phyloP scores from a whole-genome alignment of 2,113 vertebrate species.

The Brachyhypopomus occidentalis region DNA sequence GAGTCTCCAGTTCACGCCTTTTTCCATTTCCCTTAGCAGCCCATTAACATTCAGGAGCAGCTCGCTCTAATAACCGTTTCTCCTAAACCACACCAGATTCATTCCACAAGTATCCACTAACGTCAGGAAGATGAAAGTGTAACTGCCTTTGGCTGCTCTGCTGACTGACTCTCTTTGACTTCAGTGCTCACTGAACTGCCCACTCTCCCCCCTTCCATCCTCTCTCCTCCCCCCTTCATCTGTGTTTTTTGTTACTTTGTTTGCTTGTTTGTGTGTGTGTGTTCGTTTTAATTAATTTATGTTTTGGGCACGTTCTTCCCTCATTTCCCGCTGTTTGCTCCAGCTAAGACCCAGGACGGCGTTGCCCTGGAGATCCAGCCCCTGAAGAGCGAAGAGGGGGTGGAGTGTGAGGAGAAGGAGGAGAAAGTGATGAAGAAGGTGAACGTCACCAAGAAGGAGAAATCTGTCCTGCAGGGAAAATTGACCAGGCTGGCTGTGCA shows the following conservation, averaged over 20 bases:
- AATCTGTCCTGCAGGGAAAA: conserved; percentile 96
- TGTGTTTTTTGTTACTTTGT: neutral
- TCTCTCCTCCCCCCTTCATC: conserved; percentile 29
- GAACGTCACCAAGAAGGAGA: conserved; percentile 93
- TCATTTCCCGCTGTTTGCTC: conserved; percentile 60
- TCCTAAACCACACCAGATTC: conserved; percentile 8
- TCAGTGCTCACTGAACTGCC: conserved; percentile 44
- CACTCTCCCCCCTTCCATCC: conserved; percentile 28
- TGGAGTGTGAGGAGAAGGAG: conserved; percentile 87
- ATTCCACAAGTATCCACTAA: conserved; percentile 32
- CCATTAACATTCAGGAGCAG: neutral
- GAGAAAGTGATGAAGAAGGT: conserved; percentile 87
- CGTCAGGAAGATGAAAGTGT: neutral
- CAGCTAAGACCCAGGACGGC: conserved; percentile 96
- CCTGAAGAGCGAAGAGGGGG: conserved; percentile 91
- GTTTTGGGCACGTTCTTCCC: conserved; percentile 46
- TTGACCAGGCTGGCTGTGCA: conserved; percentile 91
- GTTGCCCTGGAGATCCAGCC: conserved; percentile 96
- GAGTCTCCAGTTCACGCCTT: neutral
- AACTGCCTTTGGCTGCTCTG: conserved; percentile 5
- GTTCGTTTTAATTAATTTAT: too few relatives aligned
- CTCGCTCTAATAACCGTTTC: conserved; percentile 22
- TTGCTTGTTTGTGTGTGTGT: neutral
- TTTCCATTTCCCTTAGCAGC: conserved; percentile 5
- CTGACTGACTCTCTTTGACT: conserved; percentile 31